A percentile compares a stretch with the other conserved stretches of the same genome.
Conservation (phyloP, 2,888 invertebrate genomes). For the Horisme vitalbata region DNA sequence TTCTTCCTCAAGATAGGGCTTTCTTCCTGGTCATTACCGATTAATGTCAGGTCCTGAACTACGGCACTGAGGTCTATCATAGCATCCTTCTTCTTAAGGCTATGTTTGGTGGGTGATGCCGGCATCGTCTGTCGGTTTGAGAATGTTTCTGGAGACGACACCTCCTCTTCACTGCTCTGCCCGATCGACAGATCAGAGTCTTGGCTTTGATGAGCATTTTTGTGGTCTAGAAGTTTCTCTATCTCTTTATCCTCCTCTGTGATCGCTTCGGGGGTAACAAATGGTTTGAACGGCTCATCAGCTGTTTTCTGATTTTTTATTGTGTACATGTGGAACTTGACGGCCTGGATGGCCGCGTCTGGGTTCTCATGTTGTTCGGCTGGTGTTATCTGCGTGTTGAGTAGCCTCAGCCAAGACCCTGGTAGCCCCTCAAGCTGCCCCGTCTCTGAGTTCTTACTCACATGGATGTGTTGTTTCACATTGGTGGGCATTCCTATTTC, state of each 20-base stretch:
- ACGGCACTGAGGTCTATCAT: slow-evolving; percentile 62
- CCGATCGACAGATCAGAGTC: slow-evolving; percentile 78
- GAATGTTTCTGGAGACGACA: slow-evolving; percentile 61
- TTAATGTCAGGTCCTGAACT: slow-evolving; percentile 69
- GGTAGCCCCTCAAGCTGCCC: slow-evolving; percentile 94
- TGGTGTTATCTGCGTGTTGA: slow-evolving; percentile 92
- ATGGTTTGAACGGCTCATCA: slow-evolving; percentile 88
- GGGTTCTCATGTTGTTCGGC: slow-evolving; percentile 95
- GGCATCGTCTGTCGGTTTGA: slow-evolving; percentile 82
- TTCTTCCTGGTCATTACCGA: slow-evolving; percentile 74
- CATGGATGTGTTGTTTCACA: slow-evolving; percentile 93
- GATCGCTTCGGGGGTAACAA: slow-evolving; percentile 91
- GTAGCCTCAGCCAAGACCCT: slow-evolving; percentile 89
- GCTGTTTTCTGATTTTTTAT: slow-evolving; percentile 91
- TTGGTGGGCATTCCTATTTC: slow-evolving; percentile 93
- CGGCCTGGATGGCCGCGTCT: slow-evolving; percentile 93
- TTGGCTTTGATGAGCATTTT: slow-evolving; percentile 87
- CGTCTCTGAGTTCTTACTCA: slow-evolving; percentile 91
- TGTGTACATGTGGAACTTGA: slow-evolving; percentile 94
- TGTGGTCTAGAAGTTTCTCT: slow-evolving; percentile 88
- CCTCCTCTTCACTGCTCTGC: slow-evolving; percentile 81
- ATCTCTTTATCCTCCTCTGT: slow-evolving; percentile 93
- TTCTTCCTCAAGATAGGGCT: slow-evolving; percentile 85
- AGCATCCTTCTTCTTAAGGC: slow-evolving; percentile 67
- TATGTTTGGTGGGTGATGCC: slow-evolving; percentile 68